These are phyloP conservation scores for Tachycineta bicolor DNA, from an alignment of 2,113 vertebrate genomes.

Conservation along the genomic window DNA sequence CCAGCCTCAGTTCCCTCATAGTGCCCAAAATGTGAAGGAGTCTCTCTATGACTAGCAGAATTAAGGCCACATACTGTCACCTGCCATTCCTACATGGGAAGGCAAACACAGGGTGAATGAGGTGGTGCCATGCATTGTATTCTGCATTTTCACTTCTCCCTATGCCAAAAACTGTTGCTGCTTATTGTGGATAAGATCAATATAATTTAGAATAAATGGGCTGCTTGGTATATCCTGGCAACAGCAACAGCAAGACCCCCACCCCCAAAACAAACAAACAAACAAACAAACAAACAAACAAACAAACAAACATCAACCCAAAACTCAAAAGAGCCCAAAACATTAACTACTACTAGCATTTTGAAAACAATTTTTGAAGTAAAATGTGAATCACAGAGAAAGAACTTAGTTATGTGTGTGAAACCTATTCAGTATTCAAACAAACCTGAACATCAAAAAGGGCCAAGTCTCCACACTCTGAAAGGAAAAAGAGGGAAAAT, in stretches of 20 bases:
- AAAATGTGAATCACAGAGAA: neutral
- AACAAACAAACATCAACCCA: too few relatives aligned
- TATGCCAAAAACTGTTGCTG: neutral
- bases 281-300: too few relatives aligned
- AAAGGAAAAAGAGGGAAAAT: neutral
- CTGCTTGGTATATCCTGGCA: neutral
- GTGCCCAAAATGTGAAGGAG: neutral
- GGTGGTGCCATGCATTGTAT: neutral
- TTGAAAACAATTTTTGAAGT: neutral
- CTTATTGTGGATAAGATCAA: neutral
- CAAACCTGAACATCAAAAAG: neutral
- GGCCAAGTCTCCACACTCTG: neutral
- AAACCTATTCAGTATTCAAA: neutral
- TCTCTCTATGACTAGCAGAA: neutral
- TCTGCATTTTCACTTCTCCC: neutral
- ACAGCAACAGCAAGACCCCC: neutral
- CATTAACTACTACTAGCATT: neutral
- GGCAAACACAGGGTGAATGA: neutral
- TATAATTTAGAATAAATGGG: neutral
- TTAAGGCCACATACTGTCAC: neutral
- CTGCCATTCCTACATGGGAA: neutral
- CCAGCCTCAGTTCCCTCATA: neutral
- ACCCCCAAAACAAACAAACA: neutral
- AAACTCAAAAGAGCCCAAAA: neutral
- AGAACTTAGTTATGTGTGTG: neutral